These are phyloP conservation scores for Agrilus mali DNA, from an alignment of 2,888 invertebrate genomes.

Conservation along the genomic window DNA sequence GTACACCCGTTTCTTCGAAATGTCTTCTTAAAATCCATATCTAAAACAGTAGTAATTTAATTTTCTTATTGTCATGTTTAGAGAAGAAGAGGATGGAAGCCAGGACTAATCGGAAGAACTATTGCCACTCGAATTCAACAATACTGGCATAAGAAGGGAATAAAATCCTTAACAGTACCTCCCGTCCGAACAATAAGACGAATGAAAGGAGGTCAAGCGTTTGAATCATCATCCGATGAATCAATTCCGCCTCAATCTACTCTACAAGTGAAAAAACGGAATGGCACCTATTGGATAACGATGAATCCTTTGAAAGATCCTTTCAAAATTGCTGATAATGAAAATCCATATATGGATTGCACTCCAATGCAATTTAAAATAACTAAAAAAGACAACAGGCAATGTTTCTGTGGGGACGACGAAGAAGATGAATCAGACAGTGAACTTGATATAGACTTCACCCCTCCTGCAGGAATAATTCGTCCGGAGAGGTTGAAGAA, in stretches of 20 bases:
- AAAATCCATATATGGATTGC: constrained; percentile 55
- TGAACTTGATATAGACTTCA: constrained; percentile 59
- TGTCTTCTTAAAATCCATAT: too few species aligned
- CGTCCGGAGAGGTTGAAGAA: constrained; percentile 40
- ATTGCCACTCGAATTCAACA: constrained; percentile 26
- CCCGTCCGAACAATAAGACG: constrained; percentile 35
- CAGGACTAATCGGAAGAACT: constrained; percentile 42
- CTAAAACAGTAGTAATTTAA: too few species aligned
- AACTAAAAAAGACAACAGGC: constrained; percentile 41
- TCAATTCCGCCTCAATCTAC: constrained; percentile 47
- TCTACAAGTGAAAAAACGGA: constrained; percentile 50
- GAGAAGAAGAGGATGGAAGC: constrained; percentile 43
- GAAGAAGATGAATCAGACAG: constrained; percentile 42
- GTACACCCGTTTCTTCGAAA: too few species aligned
- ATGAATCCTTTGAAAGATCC: constrained; percentile 55
- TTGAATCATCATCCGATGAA: constrained; percentile 34
- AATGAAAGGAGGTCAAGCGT: constrained; percentile 24
- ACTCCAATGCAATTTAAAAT: constrained; percentile 57
- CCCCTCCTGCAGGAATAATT: constrained; percentile 56
- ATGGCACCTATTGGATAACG: constrained; percentile 51
- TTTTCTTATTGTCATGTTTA: constrained; percentile 13
- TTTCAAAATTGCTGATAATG: constrained; percentile 40
- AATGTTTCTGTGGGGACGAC: constrained; percentile 28
- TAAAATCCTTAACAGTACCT: constrained; percentile 12
- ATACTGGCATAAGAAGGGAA: constrained; percentile 24